Evolutionary conservation across 2,888 invertebrate genomes (phyloP).

Genomic region (Aradus depressus): DNA sequence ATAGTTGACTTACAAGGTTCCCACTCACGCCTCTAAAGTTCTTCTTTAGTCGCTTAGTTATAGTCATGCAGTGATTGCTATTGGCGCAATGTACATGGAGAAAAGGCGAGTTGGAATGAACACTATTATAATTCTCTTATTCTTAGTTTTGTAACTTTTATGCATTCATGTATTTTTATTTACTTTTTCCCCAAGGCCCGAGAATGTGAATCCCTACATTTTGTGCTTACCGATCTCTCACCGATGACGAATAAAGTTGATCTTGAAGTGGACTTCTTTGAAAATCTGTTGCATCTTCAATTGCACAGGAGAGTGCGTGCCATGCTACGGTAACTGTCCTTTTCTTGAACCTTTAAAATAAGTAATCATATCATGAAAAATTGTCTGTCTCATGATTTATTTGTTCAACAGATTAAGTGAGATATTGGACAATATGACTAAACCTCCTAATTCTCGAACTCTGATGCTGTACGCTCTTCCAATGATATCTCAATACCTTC

Average conservation of each 20-base stretch:
- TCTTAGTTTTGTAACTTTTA: too few species aligned
- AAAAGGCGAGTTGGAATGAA: too few species aligned
- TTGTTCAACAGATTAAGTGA: slow-evolving; percentile 32
- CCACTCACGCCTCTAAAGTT: too few species aligned
- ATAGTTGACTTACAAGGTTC: too few species aligned
- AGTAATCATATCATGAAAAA: neutral
- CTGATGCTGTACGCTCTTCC: slow-evolving; percentile 79
- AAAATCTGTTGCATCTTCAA: slow-evolving; percentile 81
- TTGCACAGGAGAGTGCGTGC: slow-evolving; percentile 76
- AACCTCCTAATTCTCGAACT: slow-evolving; percentile 53
- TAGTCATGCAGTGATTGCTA: too few species aligned
- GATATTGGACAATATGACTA: slow-evolving; percentile 48
- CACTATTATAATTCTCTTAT: too few species aligned
- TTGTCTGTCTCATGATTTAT: neutral
- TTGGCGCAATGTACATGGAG: too few species aligned
- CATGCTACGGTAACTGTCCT: slow-evolving; percentile 47
- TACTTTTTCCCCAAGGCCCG: slow-evolving; percentile 39
- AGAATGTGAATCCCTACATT: slow-evolving; percentile 58
- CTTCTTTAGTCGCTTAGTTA: too few species aligned
- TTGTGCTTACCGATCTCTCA: slow-evolving; percentile 59
- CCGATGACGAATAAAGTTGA: slow-evolving; percentile 57
- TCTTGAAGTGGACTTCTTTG: slow-evolving; percentile 85
- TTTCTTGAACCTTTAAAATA: neutral
- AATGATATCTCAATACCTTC: slow-evolving; percentile 65
- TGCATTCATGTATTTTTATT: too few species aligned